A percentile compares a stretch with the other conserved stretches of the same genome.
These are phyloP conservation scores for Dendrolimus punctatus DNA, from an alignment of 1,140 invertebrate species.

Conservation along the genomic window DNA sequence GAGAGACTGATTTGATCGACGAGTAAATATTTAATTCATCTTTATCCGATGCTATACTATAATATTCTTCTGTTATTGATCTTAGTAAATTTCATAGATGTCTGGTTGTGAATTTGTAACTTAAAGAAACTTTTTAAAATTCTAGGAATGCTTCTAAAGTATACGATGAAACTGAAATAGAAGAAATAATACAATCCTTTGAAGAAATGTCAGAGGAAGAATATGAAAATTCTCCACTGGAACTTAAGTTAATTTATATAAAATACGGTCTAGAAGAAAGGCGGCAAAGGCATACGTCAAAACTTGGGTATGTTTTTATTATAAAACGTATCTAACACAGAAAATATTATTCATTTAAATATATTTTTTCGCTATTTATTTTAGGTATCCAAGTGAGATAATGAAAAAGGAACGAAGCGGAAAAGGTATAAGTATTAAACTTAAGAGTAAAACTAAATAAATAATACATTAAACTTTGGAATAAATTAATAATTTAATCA, in stretches of 20 bases:
- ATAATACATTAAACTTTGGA: neutral
- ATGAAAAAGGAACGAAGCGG: constrained; percentile 12
- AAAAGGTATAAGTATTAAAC: constrained; percentile 5
- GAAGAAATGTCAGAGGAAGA: constrained; percentile 49
- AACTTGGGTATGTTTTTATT: constrained; percentile 19
- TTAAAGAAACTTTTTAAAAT: neutral
- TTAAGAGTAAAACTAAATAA: constrained; percentile 1
- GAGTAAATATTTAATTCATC: constrained; percentile 35
- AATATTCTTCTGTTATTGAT: neutral
- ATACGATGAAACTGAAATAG: constrained; percentile 47
- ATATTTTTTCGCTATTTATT: neutral
- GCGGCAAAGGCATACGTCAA: constrained; percentile 34
- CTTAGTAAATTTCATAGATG: too few relatives aligned
- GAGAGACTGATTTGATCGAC: constrained; percentile 32
- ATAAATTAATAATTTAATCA: neutral
- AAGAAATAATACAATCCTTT: constrained; percentile 35
- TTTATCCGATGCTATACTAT: neutral
- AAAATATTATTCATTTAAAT: too few relatives aligned
- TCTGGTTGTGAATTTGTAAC: neutral
- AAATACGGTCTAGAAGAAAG: constrained; percentile 41
- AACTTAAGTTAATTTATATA: constrained; percentile 45
- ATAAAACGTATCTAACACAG: neutral
- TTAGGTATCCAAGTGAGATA: constrained; percentile 8
- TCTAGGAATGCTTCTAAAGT: constrained; percentile 28
- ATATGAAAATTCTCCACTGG: constrained; percentile 36